phyloP scores from a whole-genome alignment of 1,140 invertebrate species.

The Lerema accius region DNA sequence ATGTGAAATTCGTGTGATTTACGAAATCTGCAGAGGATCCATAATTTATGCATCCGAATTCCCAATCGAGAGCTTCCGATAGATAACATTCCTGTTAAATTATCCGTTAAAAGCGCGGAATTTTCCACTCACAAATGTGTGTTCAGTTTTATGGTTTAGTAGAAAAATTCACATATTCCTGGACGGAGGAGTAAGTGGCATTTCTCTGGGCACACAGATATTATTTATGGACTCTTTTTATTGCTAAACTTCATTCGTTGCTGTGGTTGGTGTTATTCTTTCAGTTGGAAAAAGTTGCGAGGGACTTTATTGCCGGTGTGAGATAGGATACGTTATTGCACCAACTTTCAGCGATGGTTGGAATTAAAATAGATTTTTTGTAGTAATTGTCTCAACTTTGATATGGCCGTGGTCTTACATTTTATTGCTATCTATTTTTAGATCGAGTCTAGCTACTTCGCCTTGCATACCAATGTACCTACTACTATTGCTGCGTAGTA shows the following conservation, averaged over 20 bases:
- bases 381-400: conserved; percentile 44
- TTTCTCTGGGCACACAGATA: conserved; percentile 72
- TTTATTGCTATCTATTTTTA: conserved; percentile 12
- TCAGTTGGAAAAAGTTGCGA: conserved; percentile 78
- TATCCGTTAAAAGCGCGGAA: conserved; percentile 57
- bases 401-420: background rate
- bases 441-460: conserved; percentile 11
- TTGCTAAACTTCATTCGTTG: conserved; percentile 80
- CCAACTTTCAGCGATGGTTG: conserved; percentile 66
- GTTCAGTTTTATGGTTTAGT: conserved; percentile 48
- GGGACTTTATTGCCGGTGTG: conserved; percentile 78
- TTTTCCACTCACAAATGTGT: conserved; percentile 44
- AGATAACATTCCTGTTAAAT: conserved; percentile 63
- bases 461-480: background rate
- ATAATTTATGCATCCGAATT: conserved; percentile 53
- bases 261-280: conserved; percentile 79
- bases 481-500: conserved; percentile 13
- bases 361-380: conserved; percentile 80
- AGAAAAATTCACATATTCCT: conserved; percentile 55
- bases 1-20: conserved; percentile 51
- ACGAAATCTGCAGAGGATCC: conserved; percentile 42
- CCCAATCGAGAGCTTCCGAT: conserved; percentile 42
- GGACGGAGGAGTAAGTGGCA: conserved; percentile 61
- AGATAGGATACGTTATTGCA: conserved; percentile 81
- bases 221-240: conserved; percentile 81